These are phyloP conservation scores for Apoda limacodes DNA, from an alignment of 2,888 invertebrate species.

Conservation along the genomic window DNA sequence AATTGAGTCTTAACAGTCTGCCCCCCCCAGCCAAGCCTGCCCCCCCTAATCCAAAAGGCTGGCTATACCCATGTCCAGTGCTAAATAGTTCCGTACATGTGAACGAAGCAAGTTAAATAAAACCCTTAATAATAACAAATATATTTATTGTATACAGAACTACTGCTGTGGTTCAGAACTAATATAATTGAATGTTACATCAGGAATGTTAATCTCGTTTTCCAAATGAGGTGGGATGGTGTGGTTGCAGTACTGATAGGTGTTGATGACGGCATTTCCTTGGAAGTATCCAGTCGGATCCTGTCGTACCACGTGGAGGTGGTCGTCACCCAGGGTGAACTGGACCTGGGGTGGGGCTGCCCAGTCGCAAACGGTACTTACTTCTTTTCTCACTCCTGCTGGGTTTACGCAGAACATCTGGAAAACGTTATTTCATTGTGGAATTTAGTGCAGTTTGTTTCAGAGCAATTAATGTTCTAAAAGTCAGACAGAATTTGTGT, in stretches of 20 bases:
- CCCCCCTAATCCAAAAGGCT: too few species aligned
- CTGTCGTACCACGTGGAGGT: slow-evolving; percentile 45
- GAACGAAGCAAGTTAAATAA: too few species aligned
- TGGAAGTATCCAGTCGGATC: slow-evolving; percentile 39
- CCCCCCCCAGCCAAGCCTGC: too few species aligned
- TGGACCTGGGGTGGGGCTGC: slow-evolving; percentile 47
- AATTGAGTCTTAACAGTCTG: too few species aligned
- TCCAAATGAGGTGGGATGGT: slow-evolving; percentile 21
- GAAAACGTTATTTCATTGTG: too few species aligned
- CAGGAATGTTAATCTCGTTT: slow-evolving; percentile 1
- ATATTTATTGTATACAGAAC: too few species aligned
- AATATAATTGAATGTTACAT: slow-evolving; percentile 1
- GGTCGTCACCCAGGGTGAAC: slow-evolving; percentile 47
- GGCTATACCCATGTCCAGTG: too few species aligned
- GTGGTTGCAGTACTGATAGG: slow-evolving; percentile 46
- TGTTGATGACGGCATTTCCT: slow-evolving; percentile 48
- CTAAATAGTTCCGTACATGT: too few species aligned
- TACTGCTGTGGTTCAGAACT: too few species aligned
- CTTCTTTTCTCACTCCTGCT: slow-evolving; percentile 37
- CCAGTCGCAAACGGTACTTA: slow-evolving; percentile 51
- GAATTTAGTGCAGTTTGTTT: neutral
- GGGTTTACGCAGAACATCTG: slow-evolving; percentile 51
- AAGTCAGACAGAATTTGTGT: too few species aligned
- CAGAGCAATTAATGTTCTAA: too few species aligned
- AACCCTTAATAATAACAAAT: too few species aligned